Conservation (phyloP, 2,888 invertebrate species). For the Hirtodrosophila duncani region DNA sequence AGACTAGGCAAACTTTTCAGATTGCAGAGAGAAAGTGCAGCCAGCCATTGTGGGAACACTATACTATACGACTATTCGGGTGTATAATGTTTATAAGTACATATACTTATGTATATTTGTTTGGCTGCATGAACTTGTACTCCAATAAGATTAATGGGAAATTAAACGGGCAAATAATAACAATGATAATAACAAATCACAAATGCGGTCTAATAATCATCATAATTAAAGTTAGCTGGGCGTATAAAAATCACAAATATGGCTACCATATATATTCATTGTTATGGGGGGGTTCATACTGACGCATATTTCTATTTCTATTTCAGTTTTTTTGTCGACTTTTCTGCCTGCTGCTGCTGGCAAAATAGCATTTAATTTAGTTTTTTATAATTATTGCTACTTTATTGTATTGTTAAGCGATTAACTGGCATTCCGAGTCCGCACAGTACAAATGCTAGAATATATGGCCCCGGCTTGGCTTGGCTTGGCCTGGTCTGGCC, state of each 20-base stretch:
- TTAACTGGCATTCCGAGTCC: constrained; percentile 52
- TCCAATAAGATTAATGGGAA: too few species aligned
- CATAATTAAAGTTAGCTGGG: constrained; percentile 61
- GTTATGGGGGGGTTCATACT: constrained; percentile 36
- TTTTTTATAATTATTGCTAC: constrained; percentile 77
- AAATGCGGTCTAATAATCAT: constrained; percentile 47
- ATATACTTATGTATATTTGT: too few species aligned
- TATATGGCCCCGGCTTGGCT: constrained; percentile 17
- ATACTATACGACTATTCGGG: constrained; percentile 7
- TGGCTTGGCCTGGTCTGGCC: too few species aligned
- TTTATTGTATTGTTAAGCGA: constrained; percentile 77
- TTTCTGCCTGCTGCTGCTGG: neutral
- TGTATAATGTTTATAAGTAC: neutral
- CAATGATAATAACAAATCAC: constrained; percentile 40
- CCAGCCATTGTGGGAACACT: too few species aligned
- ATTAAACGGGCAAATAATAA: constrained; percentile 22
- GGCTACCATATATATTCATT: constrained; percentile 62
- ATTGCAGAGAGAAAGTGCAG: constrained; percentile 17
- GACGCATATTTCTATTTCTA: neutral
- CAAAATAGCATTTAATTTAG: constrained; percentile 60
- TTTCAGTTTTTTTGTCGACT: neutral
- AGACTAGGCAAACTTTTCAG: constrained; percentile 24
- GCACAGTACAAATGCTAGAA: constrained; percentile 33
- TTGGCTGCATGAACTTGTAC: too few species aligned
- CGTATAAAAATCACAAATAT: constrained; percentile 62